Conservation (phyloP, 2,888 invertebrate species). For the Acanthoscelides obtectus region DNA sequence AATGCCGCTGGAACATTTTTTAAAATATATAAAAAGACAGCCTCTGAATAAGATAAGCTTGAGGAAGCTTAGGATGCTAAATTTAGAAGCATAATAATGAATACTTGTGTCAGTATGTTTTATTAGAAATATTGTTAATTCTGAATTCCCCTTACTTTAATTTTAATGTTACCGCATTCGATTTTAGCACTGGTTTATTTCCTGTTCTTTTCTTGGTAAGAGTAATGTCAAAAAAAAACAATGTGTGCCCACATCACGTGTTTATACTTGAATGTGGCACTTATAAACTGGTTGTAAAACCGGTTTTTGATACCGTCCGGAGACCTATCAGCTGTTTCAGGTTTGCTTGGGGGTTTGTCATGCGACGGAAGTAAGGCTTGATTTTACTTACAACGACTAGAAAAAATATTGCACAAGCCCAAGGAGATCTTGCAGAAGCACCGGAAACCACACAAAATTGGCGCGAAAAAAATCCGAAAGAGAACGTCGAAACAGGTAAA, state of each 20-base stretch:
- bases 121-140: too few species aligned
- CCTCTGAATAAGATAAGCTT: too few species aligned
- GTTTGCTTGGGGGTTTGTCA: not conserved
- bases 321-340: not conserved
- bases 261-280: not conserved
- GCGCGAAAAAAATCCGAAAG: slow-evolving; percentile 21
- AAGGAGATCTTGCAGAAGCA: slow-evolving; percentile 15
- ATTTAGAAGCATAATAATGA: too few species aligned
- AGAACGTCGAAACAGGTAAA: slow-evolving; percentile 9
- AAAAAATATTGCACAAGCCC: slow-evolving; percentile 28
- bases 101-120: too few species aligned
- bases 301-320: not conserved
- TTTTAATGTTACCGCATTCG: too few species aligned
- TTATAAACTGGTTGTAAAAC: not conserved
- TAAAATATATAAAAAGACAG: too few species aligned
- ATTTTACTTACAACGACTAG: not conserved
- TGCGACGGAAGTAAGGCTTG: not conserved
- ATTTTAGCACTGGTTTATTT: too few species aligned
- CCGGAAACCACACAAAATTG: slow-evolving; percentile 21
- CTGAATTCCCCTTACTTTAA: too few species aligned
- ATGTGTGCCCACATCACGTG: not conserved
- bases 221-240: too few species aligned
- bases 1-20: too few species aligned
- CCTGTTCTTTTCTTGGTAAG: too few species aligned
- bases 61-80: too few species aligned